Base-by-base conservation (phyloP, 2,113 vertebrate genomes). In the human (Homo sapiens) region DNA sequence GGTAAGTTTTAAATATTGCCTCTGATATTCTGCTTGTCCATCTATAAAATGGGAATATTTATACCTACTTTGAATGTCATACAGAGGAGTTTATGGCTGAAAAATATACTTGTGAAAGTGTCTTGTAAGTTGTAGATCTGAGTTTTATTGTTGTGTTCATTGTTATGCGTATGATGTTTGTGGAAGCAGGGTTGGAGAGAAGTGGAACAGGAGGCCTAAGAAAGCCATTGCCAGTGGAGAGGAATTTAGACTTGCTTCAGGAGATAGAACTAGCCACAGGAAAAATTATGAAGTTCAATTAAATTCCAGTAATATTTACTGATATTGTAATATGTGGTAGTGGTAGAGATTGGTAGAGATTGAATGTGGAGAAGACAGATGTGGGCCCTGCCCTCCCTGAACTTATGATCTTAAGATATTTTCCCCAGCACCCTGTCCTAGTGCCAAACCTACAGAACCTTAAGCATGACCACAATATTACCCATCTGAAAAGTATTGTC, bases 21-120 rank as follows among this genome's bases (percentile, higher is more conserved):
- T 93, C 66, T 79, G 81, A 85, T 27, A 73, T 93, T 85, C 40
- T 96, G 22, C 48, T 83, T 79, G 75, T 96, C 93, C 32, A 61
- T 81, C 38, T 64, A 8, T 52, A 82, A 83, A 57, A 45, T 30
- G 4, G 50, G 45, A 89, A 59, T 83, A 80, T 70, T 79, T 59
- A 32, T 40, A 32, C 20, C 48, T 64, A 45, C 8, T 81, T 93
- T 76, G 78, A 10, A 8, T 89, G 25, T 48, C 48, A 80, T 48
- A 87, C 2, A 80, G 32, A 73, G 35, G 25, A 89, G 30, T 80
- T n/a, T 27, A 61, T 45, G 25, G 22, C n/a, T 87, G 17, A 57
- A 88, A 86, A 79, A 61, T 61, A 25, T 70, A 45, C 52, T 78
- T 79, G 27, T 64, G 17, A 68, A 80, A 72, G 13, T 45, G 27